Conservation (phyloP, 2,888 invertebrate genomes). For the Apodemia zela region DNA sequence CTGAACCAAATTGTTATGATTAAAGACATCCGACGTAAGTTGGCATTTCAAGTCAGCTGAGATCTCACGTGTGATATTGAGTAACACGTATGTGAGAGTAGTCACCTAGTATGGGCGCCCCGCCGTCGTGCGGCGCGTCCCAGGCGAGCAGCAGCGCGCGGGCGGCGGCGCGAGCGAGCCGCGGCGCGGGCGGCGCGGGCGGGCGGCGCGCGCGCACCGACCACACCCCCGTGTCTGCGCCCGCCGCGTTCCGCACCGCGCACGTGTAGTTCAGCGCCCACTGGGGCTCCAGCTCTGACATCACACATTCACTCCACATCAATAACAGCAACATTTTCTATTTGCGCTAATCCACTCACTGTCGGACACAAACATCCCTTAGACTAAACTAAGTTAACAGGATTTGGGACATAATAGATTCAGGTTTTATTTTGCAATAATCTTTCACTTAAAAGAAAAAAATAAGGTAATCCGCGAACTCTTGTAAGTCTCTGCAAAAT, state of each 20-base stretch:
- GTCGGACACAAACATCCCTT: background rate
- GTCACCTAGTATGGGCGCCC: conserved; percentile 44
- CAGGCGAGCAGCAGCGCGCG: conserved; percentile 81
- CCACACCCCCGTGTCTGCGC: conserved; percentile 88
- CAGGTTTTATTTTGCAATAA: no score
- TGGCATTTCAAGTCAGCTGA: no score
- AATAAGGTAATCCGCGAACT: no score
- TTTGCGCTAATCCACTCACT: no score
- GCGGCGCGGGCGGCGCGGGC: conserved; percentile 83
- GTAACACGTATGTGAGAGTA: background rate
- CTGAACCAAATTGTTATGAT: no score
- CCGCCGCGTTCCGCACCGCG: conserved; percentile 87
- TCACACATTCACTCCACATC: background rate
- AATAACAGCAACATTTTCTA: no score
- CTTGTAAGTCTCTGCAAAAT: no score
- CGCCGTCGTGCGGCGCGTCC: conserved; percentile 69
- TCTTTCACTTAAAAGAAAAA: no score
- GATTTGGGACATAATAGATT: no score
- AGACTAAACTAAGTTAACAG: background rate
- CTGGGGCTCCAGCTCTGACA: conserved; percentile 80
- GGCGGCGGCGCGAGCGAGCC: conserved; percentile 76
- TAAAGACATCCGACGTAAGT: no score
- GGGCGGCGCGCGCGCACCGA: conserved; percentile 74
- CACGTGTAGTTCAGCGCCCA: conserved; percentile 88
- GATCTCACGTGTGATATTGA: no score